These are phyloP conservation scores for Neodon shergylaensis DNA, from an alignment of 2,113 vertebrate species.

Conservation along the genomic window DNA sequence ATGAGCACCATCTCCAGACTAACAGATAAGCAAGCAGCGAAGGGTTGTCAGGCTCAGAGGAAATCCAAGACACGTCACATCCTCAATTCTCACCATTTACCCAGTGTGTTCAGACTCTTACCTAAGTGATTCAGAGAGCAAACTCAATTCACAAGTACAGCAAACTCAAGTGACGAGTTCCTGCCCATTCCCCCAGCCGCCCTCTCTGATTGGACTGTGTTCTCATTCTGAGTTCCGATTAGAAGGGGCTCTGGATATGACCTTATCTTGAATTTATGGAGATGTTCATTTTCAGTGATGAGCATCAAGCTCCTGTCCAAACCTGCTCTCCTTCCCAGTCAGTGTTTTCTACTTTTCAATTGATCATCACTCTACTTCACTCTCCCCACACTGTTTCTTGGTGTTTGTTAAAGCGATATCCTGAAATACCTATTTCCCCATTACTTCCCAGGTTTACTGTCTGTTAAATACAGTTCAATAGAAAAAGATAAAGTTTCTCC, in stretches of 20 bases:
- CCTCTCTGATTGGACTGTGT: neutral
- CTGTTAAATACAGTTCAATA: neutral
- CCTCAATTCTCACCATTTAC: neutral
- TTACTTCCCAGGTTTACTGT: neutral
- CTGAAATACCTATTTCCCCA: neutral
- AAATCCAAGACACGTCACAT: neutral
- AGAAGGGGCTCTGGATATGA: neutral
- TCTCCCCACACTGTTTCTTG: neutral
- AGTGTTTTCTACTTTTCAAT: slow-evolving; percentile 1
- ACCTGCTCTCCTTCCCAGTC: neutral
- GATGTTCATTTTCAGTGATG: neutral
- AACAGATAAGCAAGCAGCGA: neutral
- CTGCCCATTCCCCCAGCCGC: neutral
- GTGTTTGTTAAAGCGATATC: slow-evolving; percentile 5
- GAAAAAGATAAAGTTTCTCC: slow-evolving; percentile 21
- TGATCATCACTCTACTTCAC: neutral
- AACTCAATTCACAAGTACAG: neutral
- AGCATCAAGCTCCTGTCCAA: neutral
- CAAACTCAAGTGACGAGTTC: neutral
- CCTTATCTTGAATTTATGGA: neutral
- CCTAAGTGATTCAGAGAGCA: neutral
- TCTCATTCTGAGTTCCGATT: neutral
- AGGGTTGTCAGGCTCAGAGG: neutral
- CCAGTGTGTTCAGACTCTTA: neutral
- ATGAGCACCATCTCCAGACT: neutral